phyloP scores from a whole-genome alignment of 2,113 vertebrate species.

The Indicator maculatus region DNA sequence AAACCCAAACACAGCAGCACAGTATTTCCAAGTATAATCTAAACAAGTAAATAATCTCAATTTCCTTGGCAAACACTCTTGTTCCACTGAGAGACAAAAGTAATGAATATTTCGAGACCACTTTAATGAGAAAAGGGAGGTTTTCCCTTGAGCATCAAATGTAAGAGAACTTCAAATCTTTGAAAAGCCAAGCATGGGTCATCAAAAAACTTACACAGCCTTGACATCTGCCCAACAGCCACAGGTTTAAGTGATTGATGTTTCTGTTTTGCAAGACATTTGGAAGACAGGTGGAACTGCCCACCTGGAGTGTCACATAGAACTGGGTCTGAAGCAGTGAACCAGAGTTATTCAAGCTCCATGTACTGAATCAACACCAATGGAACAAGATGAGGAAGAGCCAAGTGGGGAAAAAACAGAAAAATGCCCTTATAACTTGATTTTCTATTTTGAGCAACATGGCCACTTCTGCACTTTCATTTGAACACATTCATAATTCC shows the following conservation, averaged over 20 bases:
- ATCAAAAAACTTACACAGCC: not conserved
- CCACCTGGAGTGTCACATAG: not conserved
- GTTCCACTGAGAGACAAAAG: not conserved
- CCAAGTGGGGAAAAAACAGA: not conserved
- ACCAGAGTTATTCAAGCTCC: not conserved
- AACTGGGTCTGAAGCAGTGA: not conserved
- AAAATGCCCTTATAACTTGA: not conserved
- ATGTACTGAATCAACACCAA: not conserved
- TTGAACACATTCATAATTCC: constrained; percentile 26
- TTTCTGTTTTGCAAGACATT: not conserved
- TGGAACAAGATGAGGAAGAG: not conserved
- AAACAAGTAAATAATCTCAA: not conserved
- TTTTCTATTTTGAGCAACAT: not conserved
- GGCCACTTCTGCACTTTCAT: not conserved
- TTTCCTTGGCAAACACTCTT: not conserved
- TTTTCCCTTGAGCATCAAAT: not conserved
- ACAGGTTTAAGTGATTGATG: not conserved
- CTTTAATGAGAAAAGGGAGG: rapidly evolving
- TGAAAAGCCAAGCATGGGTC: not conserved
- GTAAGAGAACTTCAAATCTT: not conserved
- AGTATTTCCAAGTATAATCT: not conserved
- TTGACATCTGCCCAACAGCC: not conserved
- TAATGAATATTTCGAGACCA: not conserved
- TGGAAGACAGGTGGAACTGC: not conserved
- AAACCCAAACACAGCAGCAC: not conserved